Conservation (phyloP, 2,113 vertebrate genomes). For the Tamias sibiricus region DNA sequence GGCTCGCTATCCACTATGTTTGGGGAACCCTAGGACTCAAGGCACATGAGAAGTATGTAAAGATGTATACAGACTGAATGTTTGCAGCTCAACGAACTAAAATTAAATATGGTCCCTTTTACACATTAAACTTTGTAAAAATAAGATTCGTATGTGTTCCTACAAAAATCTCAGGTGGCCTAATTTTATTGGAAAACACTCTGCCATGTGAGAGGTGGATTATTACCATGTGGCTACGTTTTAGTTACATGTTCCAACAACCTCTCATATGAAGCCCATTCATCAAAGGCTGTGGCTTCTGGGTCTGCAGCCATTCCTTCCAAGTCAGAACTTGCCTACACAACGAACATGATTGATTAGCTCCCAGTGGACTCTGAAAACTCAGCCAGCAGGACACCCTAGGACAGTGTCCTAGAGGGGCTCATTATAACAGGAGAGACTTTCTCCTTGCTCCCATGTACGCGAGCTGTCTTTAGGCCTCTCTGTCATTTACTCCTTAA, state of each 20-base stretch:
- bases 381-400: conserved; percentile 80
- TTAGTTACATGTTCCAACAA: conserved; percentile 70
- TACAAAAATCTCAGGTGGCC: background rate
- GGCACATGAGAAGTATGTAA: background rate
- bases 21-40: background rate
- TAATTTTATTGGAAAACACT: conserved; percentile 46
- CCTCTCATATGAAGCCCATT: conserved; percentile 61
- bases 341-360: conserved; percentile 88
- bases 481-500: conserved; percentile 56
- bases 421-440: conserved; percentile 82
- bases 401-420: conserved; percentile 85
- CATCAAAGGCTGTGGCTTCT: conserved; percentile 80
- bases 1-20: background rate
- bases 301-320: conserved; percentile 83
- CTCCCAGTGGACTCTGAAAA: conserved; percentile 82
- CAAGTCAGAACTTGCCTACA: conserved; percentile 82
- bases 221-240: conserved; percentile 56
- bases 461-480: background rate
- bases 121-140: conserved; percentile 50
- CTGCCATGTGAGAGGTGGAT: background rate
- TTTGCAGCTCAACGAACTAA: background rate
- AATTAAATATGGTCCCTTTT: background rate
- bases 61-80: background rate
- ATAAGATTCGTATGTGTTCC: background rate
- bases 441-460: conserved; percentile 24